These are phyloP conservation scores for Chrysogorgia sp. DNA, from an alignment of 92 coral and sea anemone genomes.

Conservation along the genomic window DNA sequence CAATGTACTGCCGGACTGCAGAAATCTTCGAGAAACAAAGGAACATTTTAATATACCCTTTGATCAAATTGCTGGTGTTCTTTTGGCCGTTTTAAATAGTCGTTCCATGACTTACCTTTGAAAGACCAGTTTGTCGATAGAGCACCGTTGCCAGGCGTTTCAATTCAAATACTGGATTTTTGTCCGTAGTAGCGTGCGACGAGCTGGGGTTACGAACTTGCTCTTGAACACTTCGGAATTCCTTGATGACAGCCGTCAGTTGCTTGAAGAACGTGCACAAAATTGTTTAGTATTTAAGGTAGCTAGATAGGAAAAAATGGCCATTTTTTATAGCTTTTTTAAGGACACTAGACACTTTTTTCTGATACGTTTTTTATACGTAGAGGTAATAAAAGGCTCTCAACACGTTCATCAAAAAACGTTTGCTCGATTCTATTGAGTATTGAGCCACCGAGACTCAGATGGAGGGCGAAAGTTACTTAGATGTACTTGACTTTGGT, in stretches of 20 bases:
- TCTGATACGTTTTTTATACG: not conserved
- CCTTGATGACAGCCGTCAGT: conserved; percentile 63
- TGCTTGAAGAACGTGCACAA: conserved; percentile 68
- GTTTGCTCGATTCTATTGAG: too few relatives aligned
- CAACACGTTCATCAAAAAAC: too few relatives aligned
- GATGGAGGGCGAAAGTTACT: too few relatives aligned
- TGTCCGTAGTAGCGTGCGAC: conserved; percentile 34
- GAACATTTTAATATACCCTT: not conserved
- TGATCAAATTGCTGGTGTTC: too few relatives aligned
- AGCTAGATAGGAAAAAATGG: too few relatives aligned
- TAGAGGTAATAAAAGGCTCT: too few relatives aligned
- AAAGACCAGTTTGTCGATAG: conserved; percentile 87
- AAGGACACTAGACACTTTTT: too few relatives aligned
- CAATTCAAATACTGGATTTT: conserved; percentile 70
- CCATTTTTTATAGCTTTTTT: too few relatives aligned
- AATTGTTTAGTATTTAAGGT: too few relatives aligned
- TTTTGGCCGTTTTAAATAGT: too few relatives aligned
- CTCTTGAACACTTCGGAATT: conserved; percentile 59
- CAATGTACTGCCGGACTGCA: conserved; percentile 82
- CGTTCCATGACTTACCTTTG: conserved; percentile 75
- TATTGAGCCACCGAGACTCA: too few relatives aligned
- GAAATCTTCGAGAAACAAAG: conserved; percentile 64
- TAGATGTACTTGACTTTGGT: too few relatives aligned
- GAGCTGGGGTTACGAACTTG: conserved; percentile 25
- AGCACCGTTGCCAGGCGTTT: conserved; percentile 66